A percentile compares a stretch with the other conserved stretches of the same genome.
These are phyloP conservation scores for Ursus arctos DNA, from an alignment of 2,113 vertebrate genomes.

Conservation along the genomic window DNA sequence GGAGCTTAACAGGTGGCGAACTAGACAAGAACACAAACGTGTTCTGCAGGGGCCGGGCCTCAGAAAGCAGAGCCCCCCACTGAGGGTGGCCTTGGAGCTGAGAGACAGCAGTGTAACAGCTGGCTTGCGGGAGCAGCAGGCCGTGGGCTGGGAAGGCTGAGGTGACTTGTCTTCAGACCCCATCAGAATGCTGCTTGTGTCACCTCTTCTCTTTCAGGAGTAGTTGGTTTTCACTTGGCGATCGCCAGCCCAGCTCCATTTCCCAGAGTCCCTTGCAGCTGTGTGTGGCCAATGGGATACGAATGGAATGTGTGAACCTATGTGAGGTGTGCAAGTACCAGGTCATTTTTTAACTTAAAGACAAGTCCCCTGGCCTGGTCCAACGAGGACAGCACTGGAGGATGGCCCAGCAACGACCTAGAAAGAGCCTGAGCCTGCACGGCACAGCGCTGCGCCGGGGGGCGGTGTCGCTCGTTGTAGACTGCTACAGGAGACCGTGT, in stretches of 20 bases:
- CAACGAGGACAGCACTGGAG: not conserved
- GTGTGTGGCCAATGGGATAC: not conserved
- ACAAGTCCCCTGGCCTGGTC: not conserved
- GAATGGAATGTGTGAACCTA: not conserved
- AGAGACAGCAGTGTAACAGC: not conserved
- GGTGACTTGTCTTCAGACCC: not conserved
- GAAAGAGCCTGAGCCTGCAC: not conserved
- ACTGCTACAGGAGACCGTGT: not conserved
- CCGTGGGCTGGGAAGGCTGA: not conserved
- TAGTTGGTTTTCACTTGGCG: not conserved
- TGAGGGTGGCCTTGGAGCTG: not conserved
- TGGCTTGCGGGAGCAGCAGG: not conserved
- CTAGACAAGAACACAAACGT: not conserved
- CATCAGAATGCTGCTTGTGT: not conserved
- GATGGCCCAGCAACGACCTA: not conserved
- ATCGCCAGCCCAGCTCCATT: not conserved
- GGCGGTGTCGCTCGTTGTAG: not conserved
- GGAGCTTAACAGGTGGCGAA: not conserved
- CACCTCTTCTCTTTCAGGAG: not conserved
- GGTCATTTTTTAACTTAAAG: not conserved
- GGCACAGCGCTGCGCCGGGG: not conserved
- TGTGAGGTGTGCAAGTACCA: not conserved
- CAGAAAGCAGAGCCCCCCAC: not conserved
- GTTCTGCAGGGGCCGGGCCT: not conserved
- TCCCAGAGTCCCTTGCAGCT: conserved; percentile 4